These are phyloP conservation scores for Pampus argenteus DNA, from an alignment of 2,797 vertebrate genomes.

Conservation along the genomic window DNA sequence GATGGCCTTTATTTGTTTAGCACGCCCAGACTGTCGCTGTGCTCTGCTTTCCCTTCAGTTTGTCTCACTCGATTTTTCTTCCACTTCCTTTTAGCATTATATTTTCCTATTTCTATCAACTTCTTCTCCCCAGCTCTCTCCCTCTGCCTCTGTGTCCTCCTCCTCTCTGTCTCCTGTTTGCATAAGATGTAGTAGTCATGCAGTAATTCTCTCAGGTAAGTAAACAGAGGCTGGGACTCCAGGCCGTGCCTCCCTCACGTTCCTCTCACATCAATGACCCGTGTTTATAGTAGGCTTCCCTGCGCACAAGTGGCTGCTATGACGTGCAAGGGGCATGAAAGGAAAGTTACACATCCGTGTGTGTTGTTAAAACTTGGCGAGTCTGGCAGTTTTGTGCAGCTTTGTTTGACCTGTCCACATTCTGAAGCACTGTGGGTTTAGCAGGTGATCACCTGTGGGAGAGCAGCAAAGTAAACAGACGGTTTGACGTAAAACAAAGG, in stretches of 20 bases:
- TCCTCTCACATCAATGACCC: conserved; percentile 55
- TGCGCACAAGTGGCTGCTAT: conserved; percentile 34
- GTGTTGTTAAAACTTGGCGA: conserved; percentile 28
- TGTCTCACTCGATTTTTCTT: background rate
- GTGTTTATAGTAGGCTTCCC: conserved; percentile 69
- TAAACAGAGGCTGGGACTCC: conserved; percentile 77
- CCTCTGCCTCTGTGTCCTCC: conserved; percentile 3
- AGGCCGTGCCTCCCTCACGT: conserved; percentile 66
- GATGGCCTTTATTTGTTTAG: conserved; percentile 44
- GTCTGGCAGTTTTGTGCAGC: background rate
- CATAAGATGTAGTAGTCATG: conserved; percentile 54
- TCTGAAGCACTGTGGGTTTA: conserved; percentile 34
- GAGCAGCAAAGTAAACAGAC: conserved; percentile 43
- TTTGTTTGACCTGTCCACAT: conserved; percentile 59
- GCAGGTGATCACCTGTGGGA: conserved; percentile 21
- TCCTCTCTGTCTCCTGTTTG: conserved; percentile 44
- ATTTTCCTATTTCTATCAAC: background rate
- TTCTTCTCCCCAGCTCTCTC: background rate
- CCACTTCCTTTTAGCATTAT: background rate
- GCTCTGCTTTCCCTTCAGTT: background rate
- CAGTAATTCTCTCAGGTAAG: conserved; percentile 63
- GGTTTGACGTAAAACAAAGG: conserved; percentile 40
- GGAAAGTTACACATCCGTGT: conserved; percentile 77
- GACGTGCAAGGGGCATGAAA: conserved; percentile 51
- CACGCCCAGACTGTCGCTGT: background rate